phyloP scores from a whole-genome alignment of 2,113 vertebrate genomes.

The Cervus canadensis region DNA sequence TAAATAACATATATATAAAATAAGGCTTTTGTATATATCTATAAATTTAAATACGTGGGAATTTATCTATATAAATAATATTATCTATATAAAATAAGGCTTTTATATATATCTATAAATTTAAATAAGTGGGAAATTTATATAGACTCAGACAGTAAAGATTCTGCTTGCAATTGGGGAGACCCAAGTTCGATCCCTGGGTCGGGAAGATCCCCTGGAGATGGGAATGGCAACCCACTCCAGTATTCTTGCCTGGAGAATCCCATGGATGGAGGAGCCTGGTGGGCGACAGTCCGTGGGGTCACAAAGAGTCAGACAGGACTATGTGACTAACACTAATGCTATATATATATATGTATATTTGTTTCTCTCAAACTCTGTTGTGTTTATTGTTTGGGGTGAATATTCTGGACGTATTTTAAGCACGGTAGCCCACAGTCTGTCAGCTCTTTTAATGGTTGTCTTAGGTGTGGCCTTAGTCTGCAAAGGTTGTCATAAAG shows the following conservation, averaged over 20 bases:
- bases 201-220: background rate
- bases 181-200: no score
- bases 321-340: background rate
- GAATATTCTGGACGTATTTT: background rate
- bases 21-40: no score
- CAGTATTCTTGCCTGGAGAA: background rate
- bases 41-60: no score
- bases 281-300: accelerated
- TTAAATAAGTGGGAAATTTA: background rate
- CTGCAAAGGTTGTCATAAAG: accelerated
- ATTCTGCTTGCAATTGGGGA: background rate
- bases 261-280: background rate
- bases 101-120: background rate
- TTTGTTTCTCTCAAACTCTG: background rate
- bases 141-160: background rate
- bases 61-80: no score
- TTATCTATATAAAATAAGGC: no score
- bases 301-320: background rate
- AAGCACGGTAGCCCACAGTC: accelerated
- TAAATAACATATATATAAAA: no score
- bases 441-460: accelerated
- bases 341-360: background rate
- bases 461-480: accelerated
- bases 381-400: background rate
- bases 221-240: accelerated